Evolutionary conservation across 2,797 vertebrate species (phyloP).

Genomic region (Galago senegalensis): DNA sequence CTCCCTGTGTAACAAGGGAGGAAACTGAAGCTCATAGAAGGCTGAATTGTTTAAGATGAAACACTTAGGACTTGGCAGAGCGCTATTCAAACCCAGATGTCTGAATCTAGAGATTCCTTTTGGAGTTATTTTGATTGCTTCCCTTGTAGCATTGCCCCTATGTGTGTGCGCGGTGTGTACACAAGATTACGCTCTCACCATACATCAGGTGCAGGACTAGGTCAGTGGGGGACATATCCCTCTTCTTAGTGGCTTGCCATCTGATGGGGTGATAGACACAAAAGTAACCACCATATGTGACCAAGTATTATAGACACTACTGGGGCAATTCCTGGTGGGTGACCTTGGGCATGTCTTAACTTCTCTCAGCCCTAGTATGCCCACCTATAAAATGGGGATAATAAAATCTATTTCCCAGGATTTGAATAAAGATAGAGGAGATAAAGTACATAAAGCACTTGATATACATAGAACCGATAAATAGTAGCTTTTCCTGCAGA

Average conservation of each 20-base stretch:
- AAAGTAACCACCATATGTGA: neutral
- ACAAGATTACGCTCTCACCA: neutral
- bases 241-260: neutral
- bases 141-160: neutral
- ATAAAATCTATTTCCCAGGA: neutral
- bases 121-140: neutral
- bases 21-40: constrained; percentile 5
- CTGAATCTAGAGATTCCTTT: neutral
- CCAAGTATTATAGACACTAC: neutral
- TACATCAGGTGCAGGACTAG: neutral
- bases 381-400: neutral
- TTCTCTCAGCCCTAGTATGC: neutral
- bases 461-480: neutral
- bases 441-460: neutral
- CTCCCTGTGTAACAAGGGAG: neutral
- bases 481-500: neutral
- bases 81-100: neutral
- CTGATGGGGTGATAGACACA: neutral
- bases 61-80: neutral
- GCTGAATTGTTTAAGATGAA: neutral
- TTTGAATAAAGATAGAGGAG: neutral
- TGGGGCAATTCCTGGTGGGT: neutral
- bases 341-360: neutral
- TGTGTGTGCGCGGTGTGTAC: no score
- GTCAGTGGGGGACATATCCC: neutral